Evolutionary conservation across 2,797 vertebrate genomes (phyloP).

Genomic region (Enteromius afrohamiltoni): DNA sequence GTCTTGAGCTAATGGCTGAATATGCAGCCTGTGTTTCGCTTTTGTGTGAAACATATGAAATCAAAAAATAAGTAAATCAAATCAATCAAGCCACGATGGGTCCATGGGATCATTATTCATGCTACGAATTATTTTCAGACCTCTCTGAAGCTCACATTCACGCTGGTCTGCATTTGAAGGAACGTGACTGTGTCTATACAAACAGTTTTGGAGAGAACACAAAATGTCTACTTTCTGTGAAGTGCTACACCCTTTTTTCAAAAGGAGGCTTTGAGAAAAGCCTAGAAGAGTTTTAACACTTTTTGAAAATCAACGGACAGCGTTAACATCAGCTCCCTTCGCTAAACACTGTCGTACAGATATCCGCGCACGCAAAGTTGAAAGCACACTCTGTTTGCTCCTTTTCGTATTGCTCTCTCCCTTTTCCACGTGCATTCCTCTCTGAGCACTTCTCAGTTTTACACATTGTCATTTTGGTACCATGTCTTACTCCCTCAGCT

Average conservation of each 20-base stretch:
- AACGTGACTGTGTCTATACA: constrained; percentile 10
- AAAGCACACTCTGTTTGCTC: constrained; percentile 44
- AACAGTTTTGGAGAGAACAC: constrained; percentile 39
- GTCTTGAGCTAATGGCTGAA: constrained; percentile 46
- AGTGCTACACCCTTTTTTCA: constrained; percentile 25
- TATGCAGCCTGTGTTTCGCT: constrained; percentile 57
- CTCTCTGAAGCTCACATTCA: constrained; percentile 17
- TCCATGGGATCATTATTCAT: constrained; percentile 39
- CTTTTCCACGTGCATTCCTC: constrained; percentile 10
- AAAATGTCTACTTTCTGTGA: constrained; percentile 48
- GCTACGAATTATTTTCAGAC: constrained; percentile 39
- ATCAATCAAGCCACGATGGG: constrained; percentile 44
- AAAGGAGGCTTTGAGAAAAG: constrained; percentile 11
- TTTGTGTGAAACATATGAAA: constrained; percentile 49
- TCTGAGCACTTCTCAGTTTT: constrained; percentile 9
- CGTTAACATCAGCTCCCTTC: constrained; percentile 25
- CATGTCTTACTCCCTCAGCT: constrained; percentile 12
- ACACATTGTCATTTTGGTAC: constrained; percentile 13
- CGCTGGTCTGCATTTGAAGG: constrained; percentile 28
- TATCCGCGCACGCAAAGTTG: constrained; percentile 3
- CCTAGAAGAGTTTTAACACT: constrained; percentile 13
- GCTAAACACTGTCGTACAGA: neutral
- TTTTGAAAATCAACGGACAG: constrained; percentile 20
- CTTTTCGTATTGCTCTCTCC: constrained; percentile 4
- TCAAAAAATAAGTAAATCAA: constrained; percentile 51